Percentiles rank a stretch among this genome's conserved stretches.
Evolutionary conservation across 2,113 vertebrate genomes (phyloP).

Genomic region (Triplophysa rosa): DNA sequence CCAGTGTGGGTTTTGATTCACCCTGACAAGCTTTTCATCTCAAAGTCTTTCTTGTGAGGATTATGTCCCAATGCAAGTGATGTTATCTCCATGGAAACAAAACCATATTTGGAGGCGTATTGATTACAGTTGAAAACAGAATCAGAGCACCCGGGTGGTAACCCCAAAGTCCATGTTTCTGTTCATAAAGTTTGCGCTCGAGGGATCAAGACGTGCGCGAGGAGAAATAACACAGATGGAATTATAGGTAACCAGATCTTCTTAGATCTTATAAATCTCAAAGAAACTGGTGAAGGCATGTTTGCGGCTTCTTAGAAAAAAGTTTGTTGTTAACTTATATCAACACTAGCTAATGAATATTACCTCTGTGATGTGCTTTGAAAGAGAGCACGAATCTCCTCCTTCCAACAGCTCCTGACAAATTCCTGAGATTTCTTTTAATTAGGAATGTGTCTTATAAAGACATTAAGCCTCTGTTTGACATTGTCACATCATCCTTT

Average conservation of each 20-base stretch:
- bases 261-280: slow-evolving; percentile 4
- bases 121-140: slow-evolving; percentile 34
- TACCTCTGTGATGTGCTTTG: slow-evolving; percentile 16
- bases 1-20: slow-evolving; percentile 35
- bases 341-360: slow-evolving; percentile 18
- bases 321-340: not conserved
- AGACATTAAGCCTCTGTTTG: slow-evolving; percentile 63
- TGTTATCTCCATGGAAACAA: slow-evolving; percentile 37
- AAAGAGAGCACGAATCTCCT: not conserved
- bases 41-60: not conserved
- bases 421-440: slow-evolving; percentile 36
- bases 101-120: slow-evolving; percentile 23
- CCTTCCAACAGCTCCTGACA: slow-evolving; percentile 23
- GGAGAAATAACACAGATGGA: slow-evolving; percentile 37
- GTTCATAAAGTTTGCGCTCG: slow-evolving; percentile 43
- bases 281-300: not conserved
- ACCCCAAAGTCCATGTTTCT: slow-evolving; percentile 40
- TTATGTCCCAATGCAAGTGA: slow-evolving; percentile 27
- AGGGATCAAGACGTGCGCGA: slow-evolving; percentile 28
- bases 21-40: slow-evolving; percentile 26
- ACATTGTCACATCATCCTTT: slow-evolving; percentile 61
- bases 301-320: not conserved
- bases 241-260: slow-evolving; percentile 46
- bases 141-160: slow-evolving; percentile 26
- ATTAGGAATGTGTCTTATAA: slow-evolving; percentile 59